Conservation (phyloP, 2,797 vertebrate species). For the Acestrorhynchus altus region DNA sequence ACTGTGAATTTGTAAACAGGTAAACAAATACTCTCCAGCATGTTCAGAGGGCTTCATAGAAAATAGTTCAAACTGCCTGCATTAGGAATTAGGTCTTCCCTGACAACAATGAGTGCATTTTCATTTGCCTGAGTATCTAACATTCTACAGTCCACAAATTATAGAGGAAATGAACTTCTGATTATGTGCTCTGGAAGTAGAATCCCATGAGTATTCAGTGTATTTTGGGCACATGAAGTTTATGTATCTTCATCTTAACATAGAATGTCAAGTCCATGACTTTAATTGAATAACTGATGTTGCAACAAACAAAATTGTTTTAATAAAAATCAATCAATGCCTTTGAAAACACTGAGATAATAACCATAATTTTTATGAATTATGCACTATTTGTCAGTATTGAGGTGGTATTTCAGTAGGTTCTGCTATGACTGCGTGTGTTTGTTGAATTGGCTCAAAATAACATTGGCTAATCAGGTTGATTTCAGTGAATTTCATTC, state of each 20-base stretch:
- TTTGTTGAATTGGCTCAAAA: constrained; percentile 24
- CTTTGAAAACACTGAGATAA: constrained; percentile 11
- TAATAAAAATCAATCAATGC: background rate
- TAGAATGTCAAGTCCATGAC: background rate
- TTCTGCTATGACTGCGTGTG: background rate
- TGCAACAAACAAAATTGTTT: background rate
- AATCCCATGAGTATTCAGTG: background rate
- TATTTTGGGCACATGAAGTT: background rate
- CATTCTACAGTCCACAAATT: constrained; percentile 41
- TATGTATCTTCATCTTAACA: background rate
- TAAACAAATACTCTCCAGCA: constrained; percentile 53
- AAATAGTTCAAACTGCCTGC: constrained; percentile 45
- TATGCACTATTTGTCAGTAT: constrained; percentile 21
- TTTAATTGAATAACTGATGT: constrained; percentile 11
- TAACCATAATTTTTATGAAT: background rate
- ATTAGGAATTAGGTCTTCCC: constrained; percentile 51
- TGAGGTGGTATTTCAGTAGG: constrained; percentile 5
- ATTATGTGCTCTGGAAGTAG: no score
- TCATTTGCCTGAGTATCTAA: constrained; percentile 54
- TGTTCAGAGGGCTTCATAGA: constrained; percentile 45
- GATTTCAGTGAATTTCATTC: constrained; percentile 17
- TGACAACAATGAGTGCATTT: constrained; percentile 42
- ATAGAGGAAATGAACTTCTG: background rate
- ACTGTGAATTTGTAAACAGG: constrained; percentile 53
- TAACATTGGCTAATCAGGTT: constrained; percentile 4